Evolutionary conservation across 2,888 invertebrate genomes (phyloP).

Genomic region (Polyploca ridens): DNA sequence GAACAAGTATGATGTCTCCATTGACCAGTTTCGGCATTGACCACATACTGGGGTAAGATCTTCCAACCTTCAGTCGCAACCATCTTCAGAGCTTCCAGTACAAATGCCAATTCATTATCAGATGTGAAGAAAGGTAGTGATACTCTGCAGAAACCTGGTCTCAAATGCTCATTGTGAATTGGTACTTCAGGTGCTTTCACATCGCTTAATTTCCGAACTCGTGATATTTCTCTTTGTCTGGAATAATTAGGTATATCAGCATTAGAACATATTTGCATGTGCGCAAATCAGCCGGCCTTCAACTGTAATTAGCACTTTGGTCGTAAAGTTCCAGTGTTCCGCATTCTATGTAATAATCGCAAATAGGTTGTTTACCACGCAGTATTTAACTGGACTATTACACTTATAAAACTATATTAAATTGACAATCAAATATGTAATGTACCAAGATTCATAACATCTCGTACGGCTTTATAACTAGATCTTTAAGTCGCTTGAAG

Average conservation of each 20-base stretch:
- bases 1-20: slow-evolving; percentile 94
- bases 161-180: slow-evolving; percentile 87
- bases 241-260: slow-evolving; percentile 35
- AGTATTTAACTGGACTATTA: background rate
- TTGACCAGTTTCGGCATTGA: slow-evolving; percentile 95
- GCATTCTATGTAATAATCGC: slow-evolving; percentile 4
- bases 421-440: background rate
- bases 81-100: slow-evolving; percentile 93
- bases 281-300: slow-evolving; percentile 39
- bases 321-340: slow-evolving; percentile 18
- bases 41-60: slow-evolving; percentile 92
- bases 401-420: background rate
- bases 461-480: background rate
- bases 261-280: slow-evolving; percentile 27
- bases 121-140: slow-evolving; percentile 94
- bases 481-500: background rate
- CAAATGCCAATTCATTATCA: slow-evolving; percentile 91
- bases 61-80: slow-evolving; percentile 96
- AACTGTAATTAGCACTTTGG: slow-evolving; percentile 40
- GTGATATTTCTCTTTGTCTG: slow-evolving; percentile 77
- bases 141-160: slow-evolving; percentile 94
- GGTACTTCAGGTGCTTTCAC: slow-evolving; percentile 73
- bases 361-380: background rate
- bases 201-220: slow-evolving; percentile 72
- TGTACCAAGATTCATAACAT: background rate